phyloP scores from a whole-genome alignment of 2,888 invertebrate species.

The Sturmia bella region DNA sequence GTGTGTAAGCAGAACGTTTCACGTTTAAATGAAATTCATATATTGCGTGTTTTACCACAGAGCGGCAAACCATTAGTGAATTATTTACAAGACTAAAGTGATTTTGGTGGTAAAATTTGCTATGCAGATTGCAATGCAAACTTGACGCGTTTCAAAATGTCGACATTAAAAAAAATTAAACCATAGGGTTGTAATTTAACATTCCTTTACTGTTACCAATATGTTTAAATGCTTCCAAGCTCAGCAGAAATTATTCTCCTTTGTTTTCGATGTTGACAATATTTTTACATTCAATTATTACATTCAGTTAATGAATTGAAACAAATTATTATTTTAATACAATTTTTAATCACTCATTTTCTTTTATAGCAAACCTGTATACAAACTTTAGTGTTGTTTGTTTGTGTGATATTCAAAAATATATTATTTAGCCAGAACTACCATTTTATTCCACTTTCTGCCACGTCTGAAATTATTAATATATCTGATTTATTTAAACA shows the following conservation, averaged over 20 bases:
- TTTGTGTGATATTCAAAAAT: too few species aligned
- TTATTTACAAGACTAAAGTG: slow-evolving; percentile 65
- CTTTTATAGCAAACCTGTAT: too few species aligned
- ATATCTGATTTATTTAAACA: too few species aligned
- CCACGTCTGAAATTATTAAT: too few species aligned
- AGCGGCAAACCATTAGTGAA: slow-evolving; percentile 61
- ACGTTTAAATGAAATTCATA: slow-evolving; percentile 30
- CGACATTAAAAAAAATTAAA: neutral
- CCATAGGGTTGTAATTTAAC: neutral
- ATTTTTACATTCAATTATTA: too few species aligned
- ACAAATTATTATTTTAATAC: too few species aligned
- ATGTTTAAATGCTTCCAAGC: neutral
- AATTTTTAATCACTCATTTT: too few species aligned
- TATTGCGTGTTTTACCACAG: slow-evolving; percentile 55
- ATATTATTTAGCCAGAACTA: too few species aligned
- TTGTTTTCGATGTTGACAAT: too few species aligned
- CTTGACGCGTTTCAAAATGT: slow-evolving; percentile 15
- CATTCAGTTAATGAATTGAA: too few species aligned
- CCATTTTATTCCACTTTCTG: too few species aligned
- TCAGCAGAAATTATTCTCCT: neutral
- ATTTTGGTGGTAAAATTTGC: slow-evolving; percentile 56
- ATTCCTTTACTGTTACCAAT: neutral
- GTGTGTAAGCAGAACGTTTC: neutral
- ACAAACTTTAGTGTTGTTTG: too few species aligned
- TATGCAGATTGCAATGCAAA: slow-evolving; percentile 53